Evolutionary conservation across 1,140 invertebrate genomes (phyloP), one percentile per base, ranked within the genome.

Genomic region (Ylistrum balloti): DNA sequence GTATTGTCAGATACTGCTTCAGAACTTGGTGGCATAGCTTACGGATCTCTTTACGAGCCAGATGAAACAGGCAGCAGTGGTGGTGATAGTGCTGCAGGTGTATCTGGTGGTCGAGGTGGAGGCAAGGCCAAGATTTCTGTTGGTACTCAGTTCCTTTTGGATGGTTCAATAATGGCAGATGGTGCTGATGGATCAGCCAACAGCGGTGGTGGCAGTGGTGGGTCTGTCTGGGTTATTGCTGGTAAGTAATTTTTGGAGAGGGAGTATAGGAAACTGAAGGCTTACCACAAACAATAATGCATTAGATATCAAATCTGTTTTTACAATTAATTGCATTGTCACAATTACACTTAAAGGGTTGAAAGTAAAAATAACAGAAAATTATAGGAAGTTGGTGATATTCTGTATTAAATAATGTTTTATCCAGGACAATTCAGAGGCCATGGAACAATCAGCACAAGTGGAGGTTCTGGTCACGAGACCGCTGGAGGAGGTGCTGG

Each of bases 141-240:
- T n/a, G 93, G 92, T 5, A 90, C 91, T 20, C 86, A 88, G 33
- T 93, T 94, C 89, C 90, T 92, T 9, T 89, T 94, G 32, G 94
- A 94, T 90, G 94, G 94, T 41, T 88, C 45, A 33, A 38, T 94
- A 0, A n/a, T 91, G 5, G 93, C 92, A 17, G 91, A 94, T 74
- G 94, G 94, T 0, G 91, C 38, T 20, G 35, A 89, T 48, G 94
- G 92, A 15, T 86, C 33, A 11, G 17, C 17, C 28, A 87, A 41
- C 74, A 91, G 92, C 48, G 94, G 94, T 86, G 94, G 94, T 86
- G 94, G 94, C 32, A 94, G 94, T 91, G 94, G 93, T 33, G 94
- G 94, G 20, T 91, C 93, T 32, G 88, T 93, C 13, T 93, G 33
- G 34, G 93, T 94, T 33, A 91, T 90, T 88, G 90, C 92, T 41